phyloP scores from a whole-genome alignment of 1,140 invertebrate species.

The Drosophila insularis region DNA sequence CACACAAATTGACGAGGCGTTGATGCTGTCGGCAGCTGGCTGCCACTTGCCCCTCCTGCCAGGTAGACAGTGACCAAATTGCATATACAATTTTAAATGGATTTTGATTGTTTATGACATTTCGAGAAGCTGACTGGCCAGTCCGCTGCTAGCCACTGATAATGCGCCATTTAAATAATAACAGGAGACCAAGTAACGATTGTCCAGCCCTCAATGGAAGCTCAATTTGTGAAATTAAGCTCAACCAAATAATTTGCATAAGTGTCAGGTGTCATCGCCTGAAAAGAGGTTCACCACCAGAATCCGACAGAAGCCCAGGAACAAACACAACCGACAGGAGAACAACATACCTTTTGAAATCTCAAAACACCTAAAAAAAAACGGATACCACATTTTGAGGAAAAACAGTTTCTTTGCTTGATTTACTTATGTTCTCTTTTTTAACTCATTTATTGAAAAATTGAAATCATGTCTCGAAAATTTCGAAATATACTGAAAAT shows the following conservation, averaged over 20 bases:
- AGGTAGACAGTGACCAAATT: slow-evolving; percentile 51
- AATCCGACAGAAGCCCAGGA: too few species aligned
- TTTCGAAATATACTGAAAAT: neutral
- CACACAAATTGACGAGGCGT: slow-evolving; percentile 55
- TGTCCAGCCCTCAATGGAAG: slow-evolving; percentile 18
- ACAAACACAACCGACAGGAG: too few species aligned
- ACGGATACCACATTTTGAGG: too few species aligned
- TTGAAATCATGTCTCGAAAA: neutral
- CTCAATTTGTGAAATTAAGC: slow-evolving; percentile 61
- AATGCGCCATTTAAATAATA: slow-evolving; percentile 77
- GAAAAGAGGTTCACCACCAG: too few species aligned
- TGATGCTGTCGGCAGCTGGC: slow-evolving; percentile 58
- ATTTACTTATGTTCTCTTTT: neutral
- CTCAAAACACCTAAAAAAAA: too few species aligned
- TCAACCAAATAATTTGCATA: slow-evolving; percentile 37
- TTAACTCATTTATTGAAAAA: neutral
- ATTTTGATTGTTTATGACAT: slow-evolving; percentile 81
- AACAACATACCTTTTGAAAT: too few species aligned
- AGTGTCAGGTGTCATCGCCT: neutral
- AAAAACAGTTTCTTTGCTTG: too few species aligned
- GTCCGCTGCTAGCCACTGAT: slow-evolving; percentile 70
- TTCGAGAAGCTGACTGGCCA: slow-evolving; percentile 69
- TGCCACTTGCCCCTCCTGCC: slow-evolving; percentile 11
- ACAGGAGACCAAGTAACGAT: neutral
- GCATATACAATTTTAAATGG: slow-evolving; percentile 80